Conservation (phyloP, 2,797 vertebrate genomes). For the Chloroceryle inda region DNA sequence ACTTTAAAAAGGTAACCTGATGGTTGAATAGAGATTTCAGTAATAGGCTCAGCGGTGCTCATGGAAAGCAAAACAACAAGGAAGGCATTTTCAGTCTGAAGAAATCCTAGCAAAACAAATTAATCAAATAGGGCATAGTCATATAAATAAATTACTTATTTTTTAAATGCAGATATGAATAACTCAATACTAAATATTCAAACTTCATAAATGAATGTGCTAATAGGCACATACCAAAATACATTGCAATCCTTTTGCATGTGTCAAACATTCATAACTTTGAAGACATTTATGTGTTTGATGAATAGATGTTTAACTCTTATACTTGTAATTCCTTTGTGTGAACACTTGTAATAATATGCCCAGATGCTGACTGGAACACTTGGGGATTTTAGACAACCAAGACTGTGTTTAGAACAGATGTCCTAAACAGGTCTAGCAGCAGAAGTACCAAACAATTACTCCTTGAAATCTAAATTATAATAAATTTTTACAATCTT, state of each 20-base stretch:
- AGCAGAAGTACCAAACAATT: background rate
- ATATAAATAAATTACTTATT: background rate
- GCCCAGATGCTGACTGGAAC: background rate
- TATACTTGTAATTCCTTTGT: background rate
- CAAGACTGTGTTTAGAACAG: background rate
- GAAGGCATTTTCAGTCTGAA: background rate
- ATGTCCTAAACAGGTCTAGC: background rate
- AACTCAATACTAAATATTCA: background rate
- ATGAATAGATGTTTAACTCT: background rate
- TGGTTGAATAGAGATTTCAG: constrained; percentile 26
- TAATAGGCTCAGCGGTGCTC: constrained; percentile 14
- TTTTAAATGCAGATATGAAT: background rate
- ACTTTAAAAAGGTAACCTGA: constrained; percentile 41
- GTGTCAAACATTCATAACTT: background rate
- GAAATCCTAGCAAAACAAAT: background rate
- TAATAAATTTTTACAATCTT: background rate
- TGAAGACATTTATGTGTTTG: background rate
- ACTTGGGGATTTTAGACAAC: background rate
- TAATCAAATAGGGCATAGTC: background rate
- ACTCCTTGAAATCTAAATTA: background rate
- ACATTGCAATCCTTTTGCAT: background rate
- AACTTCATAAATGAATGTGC: background rate
- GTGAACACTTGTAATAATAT: background rate
- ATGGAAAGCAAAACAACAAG: background rate
- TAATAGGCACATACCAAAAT: background rate